Evolutionary conservation across 2,888 invertebrate genomes (phyloP).

Genomic region (Sarcophaga carnaria): DNA sequence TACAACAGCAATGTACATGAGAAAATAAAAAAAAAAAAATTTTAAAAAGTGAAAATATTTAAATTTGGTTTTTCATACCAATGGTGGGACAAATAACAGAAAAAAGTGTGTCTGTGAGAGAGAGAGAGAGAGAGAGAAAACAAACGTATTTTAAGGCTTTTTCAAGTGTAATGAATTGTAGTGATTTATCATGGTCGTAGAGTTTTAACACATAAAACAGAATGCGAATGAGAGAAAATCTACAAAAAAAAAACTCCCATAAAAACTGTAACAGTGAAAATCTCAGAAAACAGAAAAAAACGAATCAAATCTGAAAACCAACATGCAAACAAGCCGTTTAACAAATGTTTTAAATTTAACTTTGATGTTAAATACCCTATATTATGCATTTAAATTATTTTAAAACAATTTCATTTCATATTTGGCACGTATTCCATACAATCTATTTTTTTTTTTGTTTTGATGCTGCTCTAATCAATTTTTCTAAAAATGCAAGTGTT

Average conservation of each 20-base stretch:
- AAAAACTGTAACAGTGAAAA: conserved; percentile 49
- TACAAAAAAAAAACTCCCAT: conserved; percentile 12
- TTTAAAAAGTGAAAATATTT: background rate
- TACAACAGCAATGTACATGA: background rate
- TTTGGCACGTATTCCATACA: background rate
- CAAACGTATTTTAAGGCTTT: conserved; percentile 54
- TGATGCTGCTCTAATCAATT: background rate
- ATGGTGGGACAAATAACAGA: background rate
- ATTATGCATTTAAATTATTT: background rate
- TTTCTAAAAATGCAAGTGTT: background rate
- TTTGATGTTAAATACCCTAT: conserved; percentile 40
- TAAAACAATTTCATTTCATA: background rate
- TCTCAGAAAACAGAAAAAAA: conserved; percentile 25
- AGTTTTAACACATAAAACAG: conserved; percentile 53
- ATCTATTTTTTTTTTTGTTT: background rate
- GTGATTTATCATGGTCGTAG: conserved; percentile 60
- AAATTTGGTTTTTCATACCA: conserved; percentile 4
- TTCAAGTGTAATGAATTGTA: conserved; percentile 65
- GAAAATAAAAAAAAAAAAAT: background rate
- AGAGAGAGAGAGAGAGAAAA: background rate
- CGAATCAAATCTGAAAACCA: background rate
- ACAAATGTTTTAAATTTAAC: conserved; percentile 33
- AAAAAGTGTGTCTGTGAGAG: no score
- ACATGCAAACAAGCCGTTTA: conserved; percentile 21
- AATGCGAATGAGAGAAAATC: conserved; percentile 37